A percentile compares a stretch with the other conserved stretches of the same genome.
phyloP scores from a whole-genome alignment of 2,888 invertebrate genomes.

The Nezara viridula region DNA sequence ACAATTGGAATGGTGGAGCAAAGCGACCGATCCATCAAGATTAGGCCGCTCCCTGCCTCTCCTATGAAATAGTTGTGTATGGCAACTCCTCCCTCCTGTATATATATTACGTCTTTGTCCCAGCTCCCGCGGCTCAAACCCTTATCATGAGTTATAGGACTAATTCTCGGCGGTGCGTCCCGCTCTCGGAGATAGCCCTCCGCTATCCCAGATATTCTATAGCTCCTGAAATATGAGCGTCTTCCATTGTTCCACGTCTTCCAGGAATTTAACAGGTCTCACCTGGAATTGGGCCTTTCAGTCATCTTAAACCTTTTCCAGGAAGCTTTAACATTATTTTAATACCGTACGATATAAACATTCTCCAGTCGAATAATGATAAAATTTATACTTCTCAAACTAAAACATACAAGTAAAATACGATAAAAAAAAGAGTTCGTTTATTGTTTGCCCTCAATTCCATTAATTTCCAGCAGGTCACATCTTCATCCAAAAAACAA shows the following conservation, averaged over 20 bases:
- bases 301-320: neutral
- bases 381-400: too few species aligned
- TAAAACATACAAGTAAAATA: too few species aligned
- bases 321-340: neutral
- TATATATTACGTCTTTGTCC: slow-evolving; percentile 56
- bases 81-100: neutral
- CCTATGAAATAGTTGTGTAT: slow-evolving; percentile 47
- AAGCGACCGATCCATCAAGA: slow-evolving; percentile 34
- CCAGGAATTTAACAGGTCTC: neutral
- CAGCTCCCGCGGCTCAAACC: neutral
- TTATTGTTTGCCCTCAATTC: too few species aligned
- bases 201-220: slow-evolving; percentile 48
- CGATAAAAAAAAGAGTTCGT: too few species aligned
- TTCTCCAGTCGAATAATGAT: too few species aligned
- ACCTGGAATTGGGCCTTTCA: neutral
- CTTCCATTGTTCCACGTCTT: slow-evolving; percentile 48
- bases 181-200: slow-evolving; percentile 2
- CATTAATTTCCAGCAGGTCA: too few species aligned
- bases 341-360: neutral
- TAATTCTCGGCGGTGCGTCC: slow-evolving; percentile 19
- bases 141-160: slow-evolving; percentile 57
- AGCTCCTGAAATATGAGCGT: slow-evolving; percentile 36
- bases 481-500: too few species aligned
- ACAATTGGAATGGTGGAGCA: neutral
- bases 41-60: neutral